Conservation (phyloP, 2,113 vertebrate species). For the Vulpes vulpes region DNA sequence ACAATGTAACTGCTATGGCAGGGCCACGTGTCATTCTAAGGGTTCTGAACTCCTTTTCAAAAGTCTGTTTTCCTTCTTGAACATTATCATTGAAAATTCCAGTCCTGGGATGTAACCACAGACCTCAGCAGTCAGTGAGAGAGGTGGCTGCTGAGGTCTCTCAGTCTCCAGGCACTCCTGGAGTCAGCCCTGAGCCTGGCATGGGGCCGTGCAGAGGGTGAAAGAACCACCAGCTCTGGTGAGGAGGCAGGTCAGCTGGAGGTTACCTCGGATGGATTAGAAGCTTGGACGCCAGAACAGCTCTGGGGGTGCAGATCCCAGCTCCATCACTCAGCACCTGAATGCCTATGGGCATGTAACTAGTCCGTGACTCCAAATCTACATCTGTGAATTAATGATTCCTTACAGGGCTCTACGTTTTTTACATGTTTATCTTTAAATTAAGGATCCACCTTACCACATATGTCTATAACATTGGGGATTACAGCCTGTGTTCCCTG, state of each 20-base stretch:
- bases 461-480: neutral
- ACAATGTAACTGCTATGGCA: neutral
- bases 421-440: neutral
- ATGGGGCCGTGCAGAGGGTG: accelerated
- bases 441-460: neutral
- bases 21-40: neutral
- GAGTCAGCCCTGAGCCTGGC: neutral
- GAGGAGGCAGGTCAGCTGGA: neutral
- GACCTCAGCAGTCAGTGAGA: neutral
- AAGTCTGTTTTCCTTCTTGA: neutral
- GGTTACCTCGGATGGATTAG: accelerated
- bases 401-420: neutral
- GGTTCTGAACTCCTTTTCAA: neutral
- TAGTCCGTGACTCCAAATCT: neutral
- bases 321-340: neutral
- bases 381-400: neutral
- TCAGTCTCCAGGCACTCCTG: neutral
- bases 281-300: neutral
- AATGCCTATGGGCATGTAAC: too few species aligned
- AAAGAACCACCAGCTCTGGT: neutral
- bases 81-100: neutral
- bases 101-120: neutral
- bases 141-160: neutral
- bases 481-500: neutral
- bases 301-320: neutral